Base-by-base conservation (phyloP, 2,797 vertebrate genomes). In the Adrianichthys oophorus region DNA sequence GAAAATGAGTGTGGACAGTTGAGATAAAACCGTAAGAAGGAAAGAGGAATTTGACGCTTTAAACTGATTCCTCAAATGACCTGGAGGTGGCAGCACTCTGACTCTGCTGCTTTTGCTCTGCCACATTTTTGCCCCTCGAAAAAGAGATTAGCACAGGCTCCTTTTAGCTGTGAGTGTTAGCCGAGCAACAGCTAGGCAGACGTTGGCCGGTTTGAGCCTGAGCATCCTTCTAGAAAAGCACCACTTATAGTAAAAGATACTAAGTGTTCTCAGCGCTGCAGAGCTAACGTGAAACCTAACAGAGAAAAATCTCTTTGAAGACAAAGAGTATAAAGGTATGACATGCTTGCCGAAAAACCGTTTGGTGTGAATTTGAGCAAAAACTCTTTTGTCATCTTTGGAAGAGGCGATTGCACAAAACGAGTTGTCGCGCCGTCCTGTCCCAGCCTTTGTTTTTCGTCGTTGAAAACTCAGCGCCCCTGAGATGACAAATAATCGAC, bases 241-340 rank as follows among this genome's bases (percentile, higher is more conserved):
- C 64, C 55, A 44, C 64, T 65, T 56, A 68, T 75, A 79, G 62
- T 66, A 69, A 71, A 72, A 71, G 40, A 72, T 45, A 62, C 58
- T 53, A 47, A 82, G 60, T 53, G 40, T 46, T 63, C 58, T 62
- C 26, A 46, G 29, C 52, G 56, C 15, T 52, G 42, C 42, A 59
- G 60, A 64, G 62, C 66, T 62, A 52, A 68, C 74, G 55, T 54
- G 14, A 55, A 70, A 59, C 56, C 42, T 17, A 48, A 68, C 51
- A 42, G 50, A 62, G 47, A 23, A 63, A 40, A 70, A 83, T 77
- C 83, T 90, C 84, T 89, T 82, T 84, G 87, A 87, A 89, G 85
- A 89, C 84, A 87, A 86, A 90, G 86, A 88, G 86, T 85, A 76
- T 87, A 88, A 92, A 90, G 91, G 90, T 91, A 85, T n/a, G 70